Evolutionary conservation across 2,797 vertebrate genomes (phyloP).

Genomic region (Leucoraja ocellata): DNA sequence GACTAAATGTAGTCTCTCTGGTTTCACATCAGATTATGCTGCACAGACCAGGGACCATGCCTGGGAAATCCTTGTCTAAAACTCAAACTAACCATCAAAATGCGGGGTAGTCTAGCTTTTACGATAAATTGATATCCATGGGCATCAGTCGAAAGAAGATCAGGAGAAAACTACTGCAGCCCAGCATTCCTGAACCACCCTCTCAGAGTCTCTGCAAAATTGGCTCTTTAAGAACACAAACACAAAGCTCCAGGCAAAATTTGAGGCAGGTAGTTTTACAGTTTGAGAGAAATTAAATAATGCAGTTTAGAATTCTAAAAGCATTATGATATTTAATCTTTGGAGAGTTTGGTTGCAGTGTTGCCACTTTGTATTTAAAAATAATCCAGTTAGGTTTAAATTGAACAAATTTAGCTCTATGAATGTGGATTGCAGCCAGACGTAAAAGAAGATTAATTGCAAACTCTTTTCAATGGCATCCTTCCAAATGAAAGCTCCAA

Average conservation of each 20-base stretch:
- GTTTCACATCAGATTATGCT: neutral
- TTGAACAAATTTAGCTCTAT: conserved; percentile 32
- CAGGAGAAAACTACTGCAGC: too few relatives aligned
- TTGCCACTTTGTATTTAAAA: conserved; percentile 32
- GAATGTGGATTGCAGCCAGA: conserved; percentile 29
- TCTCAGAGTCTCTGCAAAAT: neutral
- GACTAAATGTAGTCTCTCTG: neutral
- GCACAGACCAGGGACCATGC: neutral
- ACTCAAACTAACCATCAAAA: neutral
- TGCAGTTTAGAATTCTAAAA: conserved; percentile 5
- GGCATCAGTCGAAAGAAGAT: neutral
- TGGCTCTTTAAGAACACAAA: neutral
- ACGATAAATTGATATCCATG: neutral
- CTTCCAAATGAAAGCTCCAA: conserved; percentile 21
- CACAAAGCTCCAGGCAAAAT: neutral
- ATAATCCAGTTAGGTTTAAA: conserved; percentile 21
- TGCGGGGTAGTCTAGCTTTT: neutral
- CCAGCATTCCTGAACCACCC: neutral
- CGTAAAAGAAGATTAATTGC: conserved; percentile 22
- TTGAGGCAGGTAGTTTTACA: neutral
- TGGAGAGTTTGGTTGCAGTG: neutral
- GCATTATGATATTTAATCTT: conserved; percentile 21
- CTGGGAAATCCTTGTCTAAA: neutral
- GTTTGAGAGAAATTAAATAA: conserved; percentile 6
- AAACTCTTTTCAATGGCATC: conserved; percentile 25